phyloP scores from a whole-genome alignment of 2,797 vertebrate genomes.

The Vultur gryphus region DNA sequence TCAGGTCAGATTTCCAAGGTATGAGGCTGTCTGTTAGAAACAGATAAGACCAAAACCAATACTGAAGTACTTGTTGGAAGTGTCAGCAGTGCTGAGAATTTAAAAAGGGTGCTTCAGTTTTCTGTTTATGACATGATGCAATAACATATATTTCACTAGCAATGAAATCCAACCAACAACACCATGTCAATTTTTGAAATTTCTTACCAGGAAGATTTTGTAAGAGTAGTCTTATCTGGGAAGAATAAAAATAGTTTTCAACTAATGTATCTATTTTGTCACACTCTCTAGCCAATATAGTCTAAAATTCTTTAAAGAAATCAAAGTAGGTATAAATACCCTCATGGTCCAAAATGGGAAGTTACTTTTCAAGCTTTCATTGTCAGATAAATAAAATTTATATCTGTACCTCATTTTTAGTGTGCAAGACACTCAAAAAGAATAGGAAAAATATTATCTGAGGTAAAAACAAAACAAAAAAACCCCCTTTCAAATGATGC shows the following conservation, averaged over 20 bases:
- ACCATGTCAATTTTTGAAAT: conserved; percentile 52
- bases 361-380: background rate
- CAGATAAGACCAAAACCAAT: conserved; percentile 80
- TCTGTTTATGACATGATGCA: conserved; percentile 69
- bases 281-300: background rate
- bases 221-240: conserved; percentile 4
- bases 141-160: conserved; percentile 62
- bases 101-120: conserved; percentile 70
- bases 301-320: conserved; percentile 10
- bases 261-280: background rate
- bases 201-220: conserved; percentile 51
- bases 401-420: background rate
- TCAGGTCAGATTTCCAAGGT: conserved; percentile 78
- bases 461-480: background rate
- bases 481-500: background rate
- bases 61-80: conserved; percentile 71
- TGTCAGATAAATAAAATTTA: background rate
- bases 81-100: conserved; percentile 71
- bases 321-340: background rate
- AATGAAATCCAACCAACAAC: conserved; percentile 65
- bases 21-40: conserved; percentile 76
- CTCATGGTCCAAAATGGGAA: background rate
- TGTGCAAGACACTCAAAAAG: background rate
- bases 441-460: background rate
- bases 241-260: background rate